Percentiles rank a stretch among this genome's conserved stretches.
Evolutionary conservation across 2,797 vertebrate species (phyloP).

Genomic region (Tachyglossus aculeatus): DNA sequence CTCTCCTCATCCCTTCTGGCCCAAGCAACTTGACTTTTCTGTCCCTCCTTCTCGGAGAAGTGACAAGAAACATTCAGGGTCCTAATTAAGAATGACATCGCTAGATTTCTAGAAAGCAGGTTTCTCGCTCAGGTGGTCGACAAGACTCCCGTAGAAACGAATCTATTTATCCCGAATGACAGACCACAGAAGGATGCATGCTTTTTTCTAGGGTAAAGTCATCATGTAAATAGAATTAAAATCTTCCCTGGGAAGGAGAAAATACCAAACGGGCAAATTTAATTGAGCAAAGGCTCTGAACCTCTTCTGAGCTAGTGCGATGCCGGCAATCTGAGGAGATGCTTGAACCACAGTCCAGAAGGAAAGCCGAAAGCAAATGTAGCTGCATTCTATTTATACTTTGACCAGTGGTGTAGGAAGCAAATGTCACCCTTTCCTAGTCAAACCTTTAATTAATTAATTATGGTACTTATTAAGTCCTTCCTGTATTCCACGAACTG

Average conservation of each 20-base stretch:
- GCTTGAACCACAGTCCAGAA: no score
- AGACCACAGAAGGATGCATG: not conserved
- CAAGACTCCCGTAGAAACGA: slow-evolving; percentile 17
- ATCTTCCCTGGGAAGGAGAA: slow-evolving; percentile 25
- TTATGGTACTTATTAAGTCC: no score
- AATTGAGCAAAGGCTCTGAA: no score
- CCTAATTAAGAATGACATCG: slow-evolving; percentile 13
- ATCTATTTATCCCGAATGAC: slow-evolving; percentile 20
- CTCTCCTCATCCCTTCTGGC: no score
- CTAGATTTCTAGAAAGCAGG: slow-evolving; percentile 10
- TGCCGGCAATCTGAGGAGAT: no score
- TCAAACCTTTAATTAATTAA: no score
- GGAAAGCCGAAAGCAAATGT: not conserved
- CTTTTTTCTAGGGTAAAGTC: not conserved
- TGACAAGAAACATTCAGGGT: slow-evolving; percentile 5
- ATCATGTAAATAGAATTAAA: slow-evolving; percentile 14
- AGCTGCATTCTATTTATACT: not conserved
- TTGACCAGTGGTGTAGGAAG: not conserved
- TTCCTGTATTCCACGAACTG: no score
- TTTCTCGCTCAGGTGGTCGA: slow-evolving; percentile 14
- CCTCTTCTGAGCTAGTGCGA: not conserved
- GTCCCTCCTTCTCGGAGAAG: not conserved
- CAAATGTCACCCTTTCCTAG: not conserved
- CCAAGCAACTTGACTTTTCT: no score
- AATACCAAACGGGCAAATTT: not conserved